These are phyloP conservation scores for Leptopilina myrica DNA, from an alignment of 2,888 invertebrate genomes.

Conservation along the genomic window DNA sequence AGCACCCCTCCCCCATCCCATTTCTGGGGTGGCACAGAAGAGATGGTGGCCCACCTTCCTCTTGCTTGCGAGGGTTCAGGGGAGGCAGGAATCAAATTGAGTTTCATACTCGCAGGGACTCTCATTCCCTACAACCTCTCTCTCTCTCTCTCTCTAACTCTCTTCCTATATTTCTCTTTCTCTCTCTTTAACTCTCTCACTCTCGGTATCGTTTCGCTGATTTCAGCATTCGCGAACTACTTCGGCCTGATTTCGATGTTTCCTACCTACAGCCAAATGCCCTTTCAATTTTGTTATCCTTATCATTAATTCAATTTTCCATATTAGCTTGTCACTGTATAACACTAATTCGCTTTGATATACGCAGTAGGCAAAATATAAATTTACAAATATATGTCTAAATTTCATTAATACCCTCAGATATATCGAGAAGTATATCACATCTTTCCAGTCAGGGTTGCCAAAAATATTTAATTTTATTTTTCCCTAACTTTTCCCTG, in stretches of 20 bases:
- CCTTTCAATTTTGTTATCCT: slow-evolving; percentile 59
- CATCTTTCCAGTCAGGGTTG: no score
- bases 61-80: slow-evolving; percentile 60
- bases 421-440: no score
- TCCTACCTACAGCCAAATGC: slow-evolving; percentile 25
- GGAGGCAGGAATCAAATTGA: slow-evolving; percentile 74
- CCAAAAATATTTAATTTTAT: no score
- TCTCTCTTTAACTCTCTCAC: no score
- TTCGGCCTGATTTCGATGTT: slow-evolving; percentile 33
- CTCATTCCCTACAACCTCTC: slow-evolving; percentile 2
- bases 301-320: slow-evolving; percentile 28
- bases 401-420: no score
- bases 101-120: slow-evolving; percentile 69
- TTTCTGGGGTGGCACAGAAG: slow-evolving; percentile 65
- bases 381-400: no score
- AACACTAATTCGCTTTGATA: slow-evolving; percentile 43
- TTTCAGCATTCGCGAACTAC: slow-evolving; percentile 39
- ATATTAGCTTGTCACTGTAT: background rate
- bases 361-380: no score
- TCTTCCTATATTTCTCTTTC: no score
- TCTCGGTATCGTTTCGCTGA: slow-evolving; percentile 29
- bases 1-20: slow-evolving; percentile 64
- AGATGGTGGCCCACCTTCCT: slow-evolving; percentile 53
- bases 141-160: no score
- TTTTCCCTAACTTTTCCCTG: no score